Percentiles rank a stretch among this genome's conserved stretches.
phyloP scores from a whole-genome alignment of 2,797 vertebrate species.

The Prionace glauca region DNA sequence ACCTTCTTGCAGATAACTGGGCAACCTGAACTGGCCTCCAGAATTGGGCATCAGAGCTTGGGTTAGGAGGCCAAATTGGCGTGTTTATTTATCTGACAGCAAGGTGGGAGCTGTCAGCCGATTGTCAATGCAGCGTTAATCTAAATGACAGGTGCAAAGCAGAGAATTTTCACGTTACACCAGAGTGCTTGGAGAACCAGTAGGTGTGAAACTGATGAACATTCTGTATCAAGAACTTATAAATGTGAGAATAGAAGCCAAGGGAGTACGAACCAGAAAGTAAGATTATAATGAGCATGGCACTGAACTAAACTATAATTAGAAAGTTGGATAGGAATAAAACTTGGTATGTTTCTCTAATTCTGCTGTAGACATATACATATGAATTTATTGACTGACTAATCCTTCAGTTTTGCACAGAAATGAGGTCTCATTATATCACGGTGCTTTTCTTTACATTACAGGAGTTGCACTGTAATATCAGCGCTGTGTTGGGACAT shows the following conservation, averaged over 20 bases:
- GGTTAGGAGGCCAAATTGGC: background rate
- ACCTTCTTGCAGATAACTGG: background rate
- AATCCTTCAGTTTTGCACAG: background rate
- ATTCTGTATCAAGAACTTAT: background rate
- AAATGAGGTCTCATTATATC: background rate
- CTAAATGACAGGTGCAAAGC: background rate
- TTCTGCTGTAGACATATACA: background rate
- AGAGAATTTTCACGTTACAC: background rate
- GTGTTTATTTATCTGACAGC: background rate
- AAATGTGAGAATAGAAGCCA: background rate
- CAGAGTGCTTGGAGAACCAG: background rate
- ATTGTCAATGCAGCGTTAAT: background rate
- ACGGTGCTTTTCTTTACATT: background rate
- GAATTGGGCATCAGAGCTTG: background rate
- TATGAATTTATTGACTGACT: background rate
- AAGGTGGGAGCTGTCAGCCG: background rate
- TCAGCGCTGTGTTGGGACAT: background rate
- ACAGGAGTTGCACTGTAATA: background rate
- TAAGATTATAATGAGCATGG: background rate
- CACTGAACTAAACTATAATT: background rate
- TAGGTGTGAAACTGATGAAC: constrained; percentile 9
- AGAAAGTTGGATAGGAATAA: background rate
- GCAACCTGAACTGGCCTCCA: background rate
- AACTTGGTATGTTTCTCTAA: background rate
- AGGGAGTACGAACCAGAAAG: background rate